Base-by-base conservation (phyloP, 2,797 vertebrate genomes). In the Nothura maculosa region DNA sequence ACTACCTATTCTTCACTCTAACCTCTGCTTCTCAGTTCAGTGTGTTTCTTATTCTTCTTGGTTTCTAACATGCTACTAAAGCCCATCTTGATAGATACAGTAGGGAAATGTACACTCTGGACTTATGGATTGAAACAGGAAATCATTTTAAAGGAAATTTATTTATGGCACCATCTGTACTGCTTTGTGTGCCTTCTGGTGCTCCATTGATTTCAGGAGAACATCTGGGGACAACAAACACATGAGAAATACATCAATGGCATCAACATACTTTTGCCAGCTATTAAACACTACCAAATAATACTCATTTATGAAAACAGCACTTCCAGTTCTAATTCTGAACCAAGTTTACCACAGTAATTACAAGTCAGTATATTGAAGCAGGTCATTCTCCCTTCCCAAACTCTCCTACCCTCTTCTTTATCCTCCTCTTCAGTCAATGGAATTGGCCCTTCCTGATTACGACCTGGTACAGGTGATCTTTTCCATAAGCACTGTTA, bases 151-250 rank as follows among this genome's bases (percentile, higher is more conserved):
- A 74, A 47, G 62, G 69, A 40, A 81, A 94, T 93, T 54, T 83
- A 90, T 85, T 93, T 90, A 64, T 87, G 72, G 72, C 64, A 52
- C 80, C 76, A 75, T 68, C 77, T 36, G 48, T 50, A 63, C 64
- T 52, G 50, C 52, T 34, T 3, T 10, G 24, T 61, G 28, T 82
- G 75, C 87, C 79, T 92, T 74, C 87, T 54, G 43, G 66, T 63
- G 87, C 84, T 88, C 90, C 42, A 42, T 24, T 57, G 87, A 88
- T 88, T 93, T 77, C 85, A 62, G 38, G 5, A 63, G 67, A 89
- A 81, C 83, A 73, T 76, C 84, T 68, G 1, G 32, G 80, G 70
- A 80, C 66, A 80, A 32, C 38, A 64, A 57, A 42, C 81, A 70
- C 12, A 34, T 18, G 66, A 69, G 79, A 74, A 81, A 40, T 7